A percentile compares a stretch with the other conserved stretches of the same genome.
Evolutionary conservation across 2,888 invertebrate genomes (phyloP).

Genomic region (Trisateles emortualis): DNA sequence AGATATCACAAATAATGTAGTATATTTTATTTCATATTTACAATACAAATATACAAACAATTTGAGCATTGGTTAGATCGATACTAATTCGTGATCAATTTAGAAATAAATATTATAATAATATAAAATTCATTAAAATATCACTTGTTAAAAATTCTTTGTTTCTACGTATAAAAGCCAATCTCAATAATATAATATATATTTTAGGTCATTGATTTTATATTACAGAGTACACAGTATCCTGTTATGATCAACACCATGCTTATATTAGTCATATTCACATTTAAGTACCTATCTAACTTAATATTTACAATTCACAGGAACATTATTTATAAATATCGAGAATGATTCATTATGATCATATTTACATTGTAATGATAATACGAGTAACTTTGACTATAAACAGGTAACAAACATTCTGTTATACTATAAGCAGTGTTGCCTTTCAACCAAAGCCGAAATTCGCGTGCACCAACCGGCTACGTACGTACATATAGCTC

Average conservation of each 20-base stretch:
- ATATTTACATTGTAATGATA: neutral
- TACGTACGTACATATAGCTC: too few relatives aligned
- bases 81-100: constrained; percentile 38
- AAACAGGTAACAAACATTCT: neutral
- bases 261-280: constrained; percentile 5
- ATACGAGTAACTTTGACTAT: neutral
- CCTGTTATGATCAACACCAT: constrained; percentile 28
- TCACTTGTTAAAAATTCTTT: constrained; percentile 41
- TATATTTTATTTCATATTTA: constrained; percentile 45
- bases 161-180: constrained; percentile 37
- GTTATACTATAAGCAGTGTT: neutral
- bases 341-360: constrained; percentile 28
- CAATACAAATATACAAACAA: constrained; percentile 53
- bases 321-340: constrained; percentile 33
- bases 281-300: constrained; percentile 28
- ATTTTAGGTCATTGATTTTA: constrained; percentile 24
- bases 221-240: constrained; percentile 25
- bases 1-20: constrained; percentile 10
- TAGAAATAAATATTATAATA: constrained; percentile 25
- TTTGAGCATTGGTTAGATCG: constrained; percentile 48
- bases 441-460: too few relatives aligned
- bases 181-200: constrained; percentile 28
- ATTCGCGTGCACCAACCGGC: too few relatives aligned
- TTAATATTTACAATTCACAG: constrained; percentile 41
- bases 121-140: constrained; percentile 41